phyloP scores from a whole-genome alignment of 1,140 invertebrate genomes.

The Pseudomyrmex gracilis region DNA sequence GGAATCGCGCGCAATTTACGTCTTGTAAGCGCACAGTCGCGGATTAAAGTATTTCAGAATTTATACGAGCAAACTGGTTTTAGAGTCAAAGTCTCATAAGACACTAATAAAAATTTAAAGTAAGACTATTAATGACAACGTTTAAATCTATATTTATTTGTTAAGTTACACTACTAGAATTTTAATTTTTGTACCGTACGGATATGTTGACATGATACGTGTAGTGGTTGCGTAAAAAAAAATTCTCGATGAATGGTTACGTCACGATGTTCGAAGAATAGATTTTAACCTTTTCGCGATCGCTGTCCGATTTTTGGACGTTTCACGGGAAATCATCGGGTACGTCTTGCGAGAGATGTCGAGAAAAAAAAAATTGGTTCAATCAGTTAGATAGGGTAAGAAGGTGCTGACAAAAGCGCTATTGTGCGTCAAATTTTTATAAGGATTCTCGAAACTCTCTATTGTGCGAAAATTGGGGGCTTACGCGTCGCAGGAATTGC shows the following conservation, averaged over 20 bases:
- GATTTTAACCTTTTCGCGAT: slow-evolving; percentile 67
- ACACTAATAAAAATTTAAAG: background rate
- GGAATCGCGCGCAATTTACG: slow-evolving; percentile 51
- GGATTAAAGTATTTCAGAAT: slow-evolving; percentile 10
- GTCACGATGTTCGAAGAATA: slow-evolving; percentile 61
- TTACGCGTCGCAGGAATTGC: slow-evolving; percentile 73
- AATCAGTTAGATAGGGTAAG: slow-evolving; percentile 80
- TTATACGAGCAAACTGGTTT: background rate
- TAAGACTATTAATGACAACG: background rate
- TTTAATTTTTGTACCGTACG: background rate
- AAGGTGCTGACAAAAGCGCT: slow-evolving; percentile 75
- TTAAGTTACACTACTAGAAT: background rate
- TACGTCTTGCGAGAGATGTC: slow-evolving; percentile 21
- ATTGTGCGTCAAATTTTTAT: slow-evolving; percentile 82
- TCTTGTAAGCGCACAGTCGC: slow-evolving; percentile 13
- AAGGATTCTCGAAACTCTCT: slow-evolving; percentile 79
- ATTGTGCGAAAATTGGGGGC: slow-evolving; percentile 82
- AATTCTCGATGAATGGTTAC: slow-evolving; percentile 42
- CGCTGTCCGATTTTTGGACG: slow-evolving; percentile 69
- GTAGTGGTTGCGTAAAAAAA: slow-evolving; percentile 25
- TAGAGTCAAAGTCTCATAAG: background rate
- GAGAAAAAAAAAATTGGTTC: slow-evolving; percentile 77
- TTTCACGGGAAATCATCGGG: slow-evolving; percentile 73
- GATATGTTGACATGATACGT: background rate
- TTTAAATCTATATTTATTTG: too few species aligned